Percentiles rank a stretch among this genome's conserved stretches.
phyloP scores from a whole-genome alignment of 2,888 invertebrate genomes.

The Coremacera marginata region DNA sequence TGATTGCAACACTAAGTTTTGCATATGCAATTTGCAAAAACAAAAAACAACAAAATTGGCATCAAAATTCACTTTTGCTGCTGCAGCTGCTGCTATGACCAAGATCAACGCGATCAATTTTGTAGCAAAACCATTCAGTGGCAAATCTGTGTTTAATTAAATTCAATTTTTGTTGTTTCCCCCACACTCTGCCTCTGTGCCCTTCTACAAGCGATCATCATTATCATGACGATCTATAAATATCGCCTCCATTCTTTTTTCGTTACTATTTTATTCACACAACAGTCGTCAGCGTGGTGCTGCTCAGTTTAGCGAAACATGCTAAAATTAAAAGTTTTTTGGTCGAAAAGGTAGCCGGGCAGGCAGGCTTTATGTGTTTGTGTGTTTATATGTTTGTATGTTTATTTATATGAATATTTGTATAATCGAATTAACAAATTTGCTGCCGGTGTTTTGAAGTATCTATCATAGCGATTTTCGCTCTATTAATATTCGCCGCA shows the following conservation, averaged over 20 bases:
- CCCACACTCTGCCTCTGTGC: background rate
- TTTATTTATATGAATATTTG: constrained; percentile 2
- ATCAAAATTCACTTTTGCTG: constrained; percentile 1
- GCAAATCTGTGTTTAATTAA: constrained; percentile 34
- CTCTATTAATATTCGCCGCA: background rate
- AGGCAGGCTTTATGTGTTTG: background rate
- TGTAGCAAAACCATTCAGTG: constrained; percentile 14
- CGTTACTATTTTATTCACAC: background rate
- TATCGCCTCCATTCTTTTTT: constrained; percentile 10
- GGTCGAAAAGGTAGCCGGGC: constrained; percentile 19
- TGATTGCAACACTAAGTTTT: background rate
- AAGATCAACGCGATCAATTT: constrained; percentile 6
- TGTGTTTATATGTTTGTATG: background rate
- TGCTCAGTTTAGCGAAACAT: background rate
- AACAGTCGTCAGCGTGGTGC: constrained; percentile 1
- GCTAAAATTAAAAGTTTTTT: constrained; percentile 20
- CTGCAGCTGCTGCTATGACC: background rate
- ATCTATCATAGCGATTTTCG: background rate
- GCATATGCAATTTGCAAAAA: background rate
- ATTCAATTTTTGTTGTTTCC: constrained; percentile 3
- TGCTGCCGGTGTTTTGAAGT: constrained; percentile 15
- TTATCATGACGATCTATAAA: background rate
- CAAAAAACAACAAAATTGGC: background rate
- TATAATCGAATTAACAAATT: constrained; percentile 1
- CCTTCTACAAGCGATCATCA: background rate